Base-by-base conservation (phyloP, 2,113 vertebrate species). In the Orthochromis indermauri region DNA sequence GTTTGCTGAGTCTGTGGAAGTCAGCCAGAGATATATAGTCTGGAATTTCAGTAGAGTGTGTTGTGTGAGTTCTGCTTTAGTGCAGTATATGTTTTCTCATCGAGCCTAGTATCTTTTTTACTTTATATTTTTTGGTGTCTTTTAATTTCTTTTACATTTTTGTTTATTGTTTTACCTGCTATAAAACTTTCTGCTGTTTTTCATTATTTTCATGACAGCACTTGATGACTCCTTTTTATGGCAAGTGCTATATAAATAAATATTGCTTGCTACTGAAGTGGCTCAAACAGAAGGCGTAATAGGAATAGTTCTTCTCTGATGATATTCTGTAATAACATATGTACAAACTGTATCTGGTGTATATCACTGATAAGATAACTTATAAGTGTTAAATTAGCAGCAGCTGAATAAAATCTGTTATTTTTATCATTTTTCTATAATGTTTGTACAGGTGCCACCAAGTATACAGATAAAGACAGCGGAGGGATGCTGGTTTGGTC, bases 401-500 rank as follows among this genome's bases (percentile, higher is more conserved):
- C 40, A 82, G 40, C 42, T 35, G 35, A 45, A 82, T 61, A 19
- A 33, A 42, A 42, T 37, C 51, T 81, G 17, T 24, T 40, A 0
- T 19, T 85, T 55, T 42, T 19, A 14, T 51, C 2, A 8, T 45
- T 8, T 54, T 21, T 33, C 9, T 19, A 2, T n/a, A 21, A 19
- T 76, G 10, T 86, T 35, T 57, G 10, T 73, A 14, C 86, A 99
- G 98, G 98, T 94, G 97, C 97, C 84, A 97, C 97, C 57, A 99
- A 98, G 90, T 99, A 98, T 79, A 97, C 96, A 13, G 98, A 99
- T 71, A 99, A 99, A 95, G 98, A 99, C 95, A 97, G 97, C 90
- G 98, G 98, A 68, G 98, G 98, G 53, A 99, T 99, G 98, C 94
- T 99, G 94, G 98, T 99, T 53, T 99, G 98, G 98, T 99, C 98